Evolutionary conservation across 2,888 invertebrate genomes (phyloP).

Genomic region (Epinotia brunnichana): DNA sequence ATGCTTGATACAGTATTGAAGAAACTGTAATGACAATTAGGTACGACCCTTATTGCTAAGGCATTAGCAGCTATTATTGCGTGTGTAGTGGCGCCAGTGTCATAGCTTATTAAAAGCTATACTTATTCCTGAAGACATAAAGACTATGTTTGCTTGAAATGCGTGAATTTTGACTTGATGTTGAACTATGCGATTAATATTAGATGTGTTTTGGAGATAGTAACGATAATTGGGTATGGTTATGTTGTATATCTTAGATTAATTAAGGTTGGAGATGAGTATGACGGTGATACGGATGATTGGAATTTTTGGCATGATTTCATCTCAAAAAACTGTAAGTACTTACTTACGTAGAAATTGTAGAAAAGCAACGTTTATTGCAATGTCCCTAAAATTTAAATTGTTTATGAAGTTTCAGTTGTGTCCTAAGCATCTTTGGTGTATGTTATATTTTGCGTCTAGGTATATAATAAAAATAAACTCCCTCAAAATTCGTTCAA

Average conservation of each 20-base stretch:
- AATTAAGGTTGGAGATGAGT: constrained; percentile 32
- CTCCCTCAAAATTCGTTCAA: no score
- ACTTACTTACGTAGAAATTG: background rate
- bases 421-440: no score
- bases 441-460: no score
- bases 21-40: background rate
- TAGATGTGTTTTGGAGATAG: constrained; percentile 40
- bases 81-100: background rate
- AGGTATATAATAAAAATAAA: no score
- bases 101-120: background rate
- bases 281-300: constrained; percentile 5
- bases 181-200: constrained; percentile 23
- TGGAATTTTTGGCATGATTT: constrained; percentile 31
- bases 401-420: no score
- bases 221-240: constrained; percentile 33
- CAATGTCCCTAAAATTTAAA: no score
- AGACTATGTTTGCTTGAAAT: background rate
- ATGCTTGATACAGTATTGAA: background rate
- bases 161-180: background rate
- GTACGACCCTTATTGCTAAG: background rate
- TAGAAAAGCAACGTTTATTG: no score
- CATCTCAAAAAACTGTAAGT: constrained; percentile 12
- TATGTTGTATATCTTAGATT: constrained; percentile 35
- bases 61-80: background rate
- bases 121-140: background rate